A percentile compares a stretch with the other conserved stretches of the same genome.
phyloP scores from a whole-genome alignment of 2,888 invertebrate species.

The Noctua janthina region DNA sequence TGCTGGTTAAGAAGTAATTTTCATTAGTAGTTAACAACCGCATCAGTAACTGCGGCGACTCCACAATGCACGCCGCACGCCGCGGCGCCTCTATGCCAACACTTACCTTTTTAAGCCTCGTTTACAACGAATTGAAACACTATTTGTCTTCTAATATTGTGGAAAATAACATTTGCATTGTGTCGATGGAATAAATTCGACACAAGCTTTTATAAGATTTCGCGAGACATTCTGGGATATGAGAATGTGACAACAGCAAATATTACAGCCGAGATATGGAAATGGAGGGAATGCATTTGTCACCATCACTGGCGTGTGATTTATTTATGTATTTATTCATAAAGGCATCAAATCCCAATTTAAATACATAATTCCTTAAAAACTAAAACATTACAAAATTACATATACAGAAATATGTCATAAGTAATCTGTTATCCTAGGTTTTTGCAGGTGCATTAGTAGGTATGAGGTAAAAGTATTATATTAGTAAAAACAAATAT shows the following conservation, averaged over 20 bases:
- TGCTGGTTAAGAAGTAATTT: conserved; percentile 23
- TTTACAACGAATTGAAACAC: conserved; percentile 21
- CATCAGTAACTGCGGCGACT: conserved; percentile 35
- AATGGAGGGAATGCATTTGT: conserved; percentile 29
- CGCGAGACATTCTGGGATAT: neutral
- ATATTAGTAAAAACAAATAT: neutral
- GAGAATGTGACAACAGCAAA: conserved; percentile 14
- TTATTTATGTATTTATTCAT: conserved; percentile 4
- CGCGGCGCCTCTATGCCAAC: conserved; percentile 33
- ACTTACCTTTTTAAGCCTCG: conserved; percentile 40
- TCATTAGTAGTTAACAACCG: conserved; percentile 22
- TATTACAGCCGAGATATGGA: conserved; percentile 25
- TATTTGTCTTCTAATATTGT: neutral
- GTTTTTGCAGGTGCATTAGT: neutral
- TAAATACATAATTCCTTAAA: too few relatives aligned
- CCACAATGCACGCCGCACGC: conserved; percentile 40
- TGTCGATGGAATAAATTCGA: conserved; percentile 1
- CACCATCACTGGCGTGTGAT: conserved; percentile 6
- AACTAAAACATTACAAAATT: too few relatives aligned
- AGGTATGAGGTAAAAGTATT: neutral
- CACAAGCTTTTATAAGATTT: conserved; percentile 3
- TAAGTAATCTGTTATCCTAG: too few relatives aligned
- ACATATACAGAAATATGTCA: too few relatives aligned
- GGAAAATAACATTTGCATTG: neutral
- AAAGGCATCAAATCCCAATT: too few relatives aligned